Base-by-base conservation (phyloP, 30 jellyfish, hydroid and myxozoan genomes). In the Chrysaora quinquecirrha region DNA sequence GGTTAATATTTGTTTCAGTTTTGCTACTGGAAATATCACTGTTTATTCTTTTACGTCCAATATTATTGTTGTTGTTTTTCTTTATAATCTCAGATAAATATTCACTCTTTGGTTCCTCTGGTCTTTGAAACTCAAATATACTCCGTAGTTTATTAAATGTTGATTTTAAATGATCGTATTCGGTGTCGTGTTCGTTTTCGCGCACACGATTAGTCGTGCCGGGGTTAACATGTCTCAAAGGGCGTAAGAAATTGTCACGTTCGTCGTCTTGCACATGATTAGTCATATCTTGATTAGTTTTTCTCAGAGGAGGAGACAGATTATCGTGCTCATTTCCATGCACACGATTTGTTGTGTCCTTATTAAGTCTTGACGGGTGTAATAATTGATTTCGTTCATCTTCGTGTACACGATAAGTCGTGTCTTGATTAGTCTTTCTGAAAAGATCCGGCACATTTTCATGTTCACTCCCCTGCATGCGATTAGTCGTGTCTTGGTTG, bases 71-170 rank as follows among this genome's bases (percentile, higher is more conserved):
- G 64, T 69, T 82, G 30, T 82, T 82, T 66, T 69, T 82, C 34
- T 69, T 82, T 23, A 82, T 82, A 0, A 82, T 82, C 24, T 82
- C 92, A 18, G 92, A 82, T 14, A 82, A 74, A 43, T 82, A 82
- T 61, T 82, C 92, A 18, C 83, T 82, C 48, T 72, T 69, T 14
- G 92, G 92, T 18, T 73, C 48, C 1, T 30, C 80, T 1, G 64
- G 71, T 52, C 74, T 67, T 61, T 82, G 79, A 28, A 34, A 29
- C 47, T 82, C 92, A 24, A 82, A 82, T 68, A 82, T 70, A 49
- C 85, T 82, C 3, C 92, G 92, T 33, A 82, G 47, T 25, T 70
- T 82, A 50, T 50, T 82, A 60, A 82, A 71, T 28, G 92, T 62
- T 23, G 66, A 61, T 14, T 28, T n/a, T 16, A 52, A 52, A 10